These are phyloP conservation scores for Glaucomys volans DNA, from an alignment of 2,113 vertebrate species.

Conservation along the genomic window DNA sequence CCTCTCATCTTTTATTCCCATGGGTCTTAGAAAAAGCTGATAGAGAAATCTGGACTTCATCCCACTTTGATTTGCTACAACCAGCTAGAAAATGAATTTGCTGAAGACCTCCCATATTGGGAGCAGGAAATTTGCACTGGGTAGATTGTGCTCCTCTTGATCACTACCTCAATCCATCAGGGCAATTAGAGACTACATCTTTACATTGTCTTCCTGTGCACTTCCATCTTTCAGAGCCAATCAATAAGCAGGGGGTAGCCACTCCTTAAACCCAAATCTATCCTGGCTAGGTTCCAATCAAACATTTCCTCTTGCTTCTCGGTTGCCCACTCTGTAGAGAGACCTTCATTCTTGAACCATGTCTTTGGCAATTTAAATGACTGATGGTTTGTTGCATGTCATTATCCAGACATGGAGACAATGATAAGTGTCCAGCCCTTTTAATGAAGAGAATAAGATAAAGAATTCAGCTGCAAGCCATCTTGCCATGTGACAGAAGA, in stretches of 20 bases:
- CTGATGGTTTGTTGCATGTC: constrained; percentile 19
- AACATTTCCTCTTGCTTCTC: neutral
- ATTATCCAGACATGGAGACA: constrained; percentile 41
- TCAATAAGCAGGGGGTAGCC: neutral
- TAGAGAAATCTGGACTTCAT: constrained; percentile 7
- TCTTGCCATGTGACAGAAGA: neutral
- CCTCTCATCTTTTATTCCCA: neutral
- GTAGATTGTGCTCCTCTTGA: neutral
- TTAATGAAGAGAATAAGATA: constrained; percentile 15
- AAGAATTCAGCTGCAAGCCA: constrained; percentile 48
- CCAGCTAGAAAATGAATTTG: neutral
- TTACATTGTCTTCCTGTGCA: neutral
- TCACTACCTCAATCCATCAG: neutral
- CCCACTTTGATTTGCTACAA: neutral
- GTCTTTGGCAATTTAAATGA: constrained; percentile 51
- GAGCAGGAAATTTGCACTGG: neutral
- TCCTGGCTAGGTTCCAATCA: neutral
- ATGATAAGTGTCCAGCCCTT: neutral
- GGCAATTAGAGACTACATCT: neutral
- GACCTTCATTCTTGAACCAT: constrained; percentile 33
- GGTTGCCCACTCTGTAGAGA: neutral
- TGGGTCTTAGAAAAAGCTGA: neutral
- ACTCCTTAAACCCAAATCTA: neutral
- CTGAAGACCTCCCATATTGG: neutral
- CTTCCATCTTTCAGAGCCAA: neutral